Percentiles rank a stretch among this genome's conserved stretches.
Conservation (phyloP, 2,113 vertebrate genomes). For the Drymodes brunneopygia region DNA sequence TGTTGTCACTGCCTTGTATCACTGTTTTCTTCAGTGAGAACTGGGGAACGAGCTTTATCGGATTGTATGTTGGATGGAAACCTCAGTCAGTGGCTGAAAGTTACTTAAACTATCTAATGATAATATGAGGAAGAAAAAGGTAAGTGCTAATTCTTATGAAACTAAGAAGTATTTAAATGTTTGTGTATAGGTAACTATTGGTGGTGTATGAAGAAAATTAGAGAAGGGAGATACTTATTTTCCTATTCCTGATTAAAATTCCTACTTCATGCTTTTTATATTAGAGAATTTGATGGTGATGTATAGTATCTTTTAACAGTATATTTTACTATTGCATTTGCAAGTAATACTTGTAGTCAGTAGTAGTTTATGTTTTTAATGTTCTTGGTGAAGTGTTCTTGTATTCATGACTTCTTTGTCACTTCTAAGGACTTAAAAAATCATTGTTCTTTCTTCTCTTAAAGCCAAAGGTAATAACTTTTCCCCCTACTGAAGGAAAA, state of each 20-base stretch:
- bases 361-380: background rate
- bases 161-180: background rate
- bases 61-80: conserved; percentile 50
- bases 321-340: background rate
- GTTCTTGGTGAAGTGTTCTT: background rate
- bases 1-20: background rate
- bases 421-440: background rate
- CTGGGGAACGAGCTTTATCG: conserved; percentile 1
- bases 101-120: background rate
- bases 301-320: background rate
- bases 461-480: background rate
- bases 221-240: background rate
- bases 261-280: background rate
- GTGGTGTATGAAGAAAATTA: background rate
- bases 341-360: background rate
- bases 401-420: background rate
- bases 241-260: background rate
- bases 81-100: conserved; percentile 4
- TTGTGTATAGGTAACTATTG: background rate
- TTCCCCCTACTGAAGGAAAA: background rate
- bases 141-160: conserved; percentile 41
- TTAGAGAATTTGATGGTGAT: background rate
- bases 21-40: conserved; percentile 8
- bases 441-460: background rate
- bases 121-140: conserved; percentile 51